Evolutionary conservation across 2,113 vertebrate species (phyloP).

Genomic region (Nibea coibor): DNA sequence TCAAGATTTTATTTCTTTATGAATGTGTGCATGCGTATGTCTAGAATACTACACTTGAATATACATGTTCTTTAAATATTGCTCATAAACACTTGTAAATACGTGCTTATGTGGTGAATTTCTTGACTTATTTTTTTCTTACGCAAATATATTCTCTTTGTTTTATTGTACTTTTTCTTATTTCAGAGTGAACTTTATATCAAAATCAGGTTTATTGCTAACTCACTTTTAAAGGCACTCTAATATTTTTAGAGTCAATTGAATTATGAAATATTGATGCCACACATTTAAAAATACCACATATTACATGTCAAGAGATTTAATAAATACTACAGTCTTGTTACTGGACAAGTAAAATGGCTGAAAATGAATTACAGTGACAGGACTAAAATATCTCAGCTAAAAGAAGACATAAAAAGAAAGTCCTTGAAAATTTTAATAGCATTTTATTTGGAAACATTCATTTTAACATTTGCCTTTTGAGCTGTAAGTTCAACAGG

Average conservation of each 20-base stretch:
- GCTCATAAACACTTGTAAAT: not conserved
- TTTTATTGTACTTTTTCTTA: not conserved
- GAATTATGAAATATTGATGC: not conserved
- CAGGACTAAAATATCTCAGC: not conserved
- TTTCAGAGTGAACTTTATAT: too few species aligned
- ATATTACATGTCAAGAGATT: not conserved
- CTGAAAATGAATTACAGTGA: too few species aligned
- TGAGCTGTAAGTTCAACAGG: not conserved
- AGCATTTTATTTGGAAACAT: constrained; percentile 36
- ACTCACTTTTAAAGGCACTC: too few species aligned
- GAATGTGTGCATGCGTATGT: too few species aligned
- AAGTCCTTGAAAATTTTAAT: not conserved
- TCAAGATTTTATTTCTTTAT: too few species aligned
- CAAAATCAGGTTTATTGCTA: too few species aligned
- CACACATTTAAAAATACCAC: not conserved
- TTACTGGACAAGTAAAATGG: not conserved
- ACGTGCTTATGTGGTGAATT: not conserved
- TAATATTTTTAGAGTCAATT: not conserved
- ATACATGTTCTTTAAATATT: not conserved
- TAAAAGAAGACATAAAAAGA: not conserved
- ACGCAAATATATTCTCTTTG: not conserved
- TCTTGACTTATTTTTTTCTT: not conserved
- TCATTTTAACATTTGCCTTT: not conserved
- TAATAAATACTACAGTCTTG: not conserved
- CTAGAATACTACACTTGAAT: too few species aligned